phyloP scores from a whole-genome alignment of 2,797 vertebrate genomes.

The Caiman crocodilus region DNA sequence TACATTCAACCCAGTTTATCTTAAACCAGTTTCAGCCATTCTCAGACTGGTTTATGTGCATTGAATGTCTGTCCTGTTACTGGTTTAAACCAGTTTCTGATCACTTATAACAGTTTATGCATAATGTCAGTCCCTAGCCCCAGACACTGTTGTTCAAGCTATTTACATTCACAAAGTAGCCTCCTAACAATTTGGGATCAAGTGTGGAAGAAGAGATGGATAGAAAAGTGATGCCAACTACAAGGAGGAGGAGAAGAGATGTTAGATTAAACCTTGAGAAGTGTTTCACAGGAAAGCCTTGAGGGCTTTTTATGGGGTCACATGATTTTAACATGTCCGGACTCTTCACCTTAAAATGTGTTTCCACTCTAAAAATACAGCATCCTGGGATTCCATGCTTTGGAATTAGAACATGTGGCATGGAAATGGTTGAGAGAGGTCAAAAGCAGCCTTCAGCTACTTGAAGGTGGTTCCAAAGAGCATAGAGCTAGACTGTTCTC shows the following conservation, averaged over 20 bases:
- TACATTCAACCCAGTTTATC: too few relatives aligned
- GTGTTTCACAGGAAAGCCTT: neutral
- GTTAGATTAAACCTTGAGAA: neutral
- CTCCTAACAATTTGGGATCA: neutral
- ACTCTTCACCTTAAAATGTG: neutral
- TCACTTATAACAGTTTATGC: too few relatives aligned
- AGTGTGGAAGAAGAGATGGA: accelerated
- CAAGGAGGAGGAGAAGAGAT: neutral
- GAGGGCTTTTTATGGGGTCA: neutral
- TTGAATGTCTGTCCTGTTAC: too few relatives aligned
- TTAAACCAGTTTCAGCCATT: too few relatives aligned
- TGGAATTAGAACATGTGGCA: neutral
- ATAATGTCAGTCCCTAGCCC: too few relatives aligned
- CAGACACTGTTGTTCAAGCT: neutral
- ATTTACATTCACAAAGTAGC: neutral
- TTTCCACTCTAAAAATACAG: neutral
- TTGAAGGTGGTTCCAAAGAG: too few relatives aligned
- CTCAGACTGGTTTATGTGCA: too few relatives aligned
- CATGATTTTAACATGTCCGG: neutral
- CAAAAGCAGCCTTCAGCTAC: too few relatives aligned
- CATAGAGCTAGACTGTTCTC: too few relatives aligned
- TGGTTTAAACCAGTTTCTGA: too few relatives aligned
- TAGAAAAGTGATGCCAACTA: neutral
- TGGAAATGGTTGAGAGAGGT: neutral
- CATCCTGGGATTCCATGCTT: neutral